Conservation (phyloP, 2,888 invertebrate species). For the Dioctria rufipes region DNA sequence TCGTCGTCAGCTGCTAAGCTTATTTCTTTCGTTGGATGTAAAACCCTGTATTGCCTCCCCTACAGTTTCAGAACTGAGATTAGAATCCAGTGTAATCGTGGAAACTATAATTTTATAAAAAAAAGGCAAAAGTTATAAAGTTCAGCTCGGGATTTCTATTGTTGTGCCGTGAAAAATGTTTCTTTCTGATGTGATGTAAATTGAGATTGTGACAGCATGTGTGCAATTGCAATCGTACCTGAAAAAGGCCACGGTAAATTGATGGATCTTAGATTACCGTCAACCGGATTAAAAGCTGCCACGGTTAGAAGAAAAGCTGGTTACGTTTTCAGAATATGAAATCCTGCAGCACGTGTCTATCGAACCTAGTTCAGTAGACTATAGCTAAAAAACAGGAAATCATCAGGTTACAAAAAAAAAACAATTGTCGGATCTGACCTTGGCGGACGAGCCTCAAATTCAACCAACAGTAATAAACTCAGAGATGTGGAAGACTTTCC, state of each 20-base stretch:
- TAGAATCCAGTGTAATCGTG: constrained; percentile 32
- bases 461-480: constrained; percentile 6
- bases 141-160: background rate
- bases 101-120: background rate
- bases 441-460: background rate
- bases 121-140: constrained; percentile 23
- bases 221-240: constrained; percentile 31
- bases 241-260: constrained; percentile 22
- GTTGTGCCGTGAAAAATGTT: background rate
- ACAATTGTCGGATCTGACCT: background rate
- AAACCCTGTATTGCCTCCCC: too few relatives aligned
- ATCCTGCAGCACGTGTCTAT: background rate
- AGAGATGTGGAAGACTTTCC: constrained; percentile 10
- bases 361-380: background rate
- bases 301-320: constrained; percentile 1
- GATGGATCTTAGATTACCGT: background rate
- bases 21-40: too few relatives aligned
- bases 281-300: constrained; percentile 13
- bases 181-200: constrained; percentile 7
- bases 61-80: too few relatives aligned
- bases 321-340: background rate
- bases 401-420: too few relatives aligned
- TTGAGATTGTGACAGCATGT: background rate
- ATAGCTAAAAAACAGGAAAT: background rate
- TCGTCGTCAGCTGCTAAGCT: too few relatives aligned